Evolutionary conservation across 2,797 vertebrate species (phyloP).

Genomic region (Sebastes dallii): DNA sequence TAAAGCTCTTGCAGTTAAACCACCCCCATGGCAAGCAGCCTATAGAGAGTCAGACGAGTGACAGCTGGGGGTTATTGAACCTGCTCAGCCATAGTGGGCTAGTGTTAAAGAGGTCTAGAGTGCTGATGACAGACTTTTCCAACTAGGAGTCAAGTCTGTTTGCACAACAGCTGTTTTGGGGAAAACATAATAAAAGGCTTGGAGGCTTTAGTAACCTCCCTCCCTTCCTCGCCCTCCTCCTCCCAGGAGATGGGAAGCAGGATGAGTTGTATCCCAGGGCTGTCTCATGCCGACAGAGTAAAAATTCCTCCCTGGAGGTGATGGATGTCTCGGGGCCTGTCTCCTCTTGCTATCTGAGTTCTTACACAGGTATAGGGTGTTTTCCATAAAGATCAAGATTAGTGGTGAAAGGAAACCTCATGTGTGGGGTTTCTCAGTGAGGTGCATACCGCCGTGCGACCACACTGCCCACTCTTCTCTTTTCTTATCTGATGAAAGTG

Average conservation of each 20-base stretch:
- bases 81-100: constrained; percentile 49
- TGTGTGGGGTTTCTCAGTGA: constrained; percentile 33
- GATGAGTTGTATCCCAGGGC: constrained; percentile 62
- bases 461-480: not conserved
- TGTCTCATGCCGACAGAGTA: constrained; percentile 64
- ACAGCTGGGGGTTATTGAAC: constrained; percentile 75
- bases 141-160: constrained; percentile 72
- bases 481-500: constrained; percentile 14
- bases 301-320: constrained; percentile 78
- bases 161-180: constrained; percentile 83
- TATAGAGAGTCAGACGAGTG: constrained; percentile 65
- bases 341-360: constrained; percentile 76
- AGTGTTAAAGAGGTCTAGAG: constrained; percentile 57
- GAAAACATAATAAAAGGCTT: constrained; percentile 82
- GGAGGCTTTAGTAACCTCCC: constrained; percentile 52
- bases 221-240: constrained; percentile 36
- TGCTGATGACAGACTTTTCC: constrained; percentile 81
- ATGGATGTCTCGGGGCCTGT: constrained; percentile 79
- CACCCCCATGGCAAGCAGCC: constrained; percentile 39
- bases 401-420: constrained; percentile 51
- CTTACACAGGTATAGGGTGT: constrained; percentile 45
- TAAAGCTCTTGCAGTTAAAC: constrained; percentile 61
- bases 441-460: constrained; percentile 31
- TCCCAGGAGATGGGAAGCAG: constrained; percentile 61
- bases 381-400: constrained; percentile 67